phyloP scores from a whole-genome alignment of 37 sponge, comb jelly and placozoan species.

The Aplysina aerophoba region DNA sequence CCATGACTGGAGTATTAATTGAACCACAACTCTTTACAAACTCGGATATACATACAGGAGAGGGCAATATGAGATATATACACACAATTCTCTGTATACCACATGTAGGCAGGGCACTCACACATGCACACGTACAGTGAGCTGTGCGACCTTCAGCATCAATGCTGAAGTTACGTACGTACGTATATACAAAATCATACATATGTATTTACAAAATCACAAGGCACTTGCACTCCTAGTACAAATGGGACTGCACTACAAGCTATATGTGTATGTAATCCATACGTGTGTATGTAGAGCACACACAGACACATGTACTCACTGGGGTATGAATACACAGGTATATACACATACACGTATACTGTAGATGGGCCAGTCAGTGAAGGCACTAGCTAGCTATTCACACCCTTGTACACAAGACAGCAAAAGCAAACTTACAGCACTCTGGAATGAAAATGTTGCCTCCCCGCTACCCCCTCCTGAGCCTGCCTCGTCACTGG shows the following conservation, averaged over 20 bases:
- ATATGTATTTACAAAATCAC: background rate
- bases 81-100: too few species aligned
- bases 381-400: background rate
- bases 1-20: too few species aligned
- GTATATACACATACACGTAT: background rate
- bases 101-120: too few species aligned
- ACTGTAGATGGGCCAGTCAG: background rate
- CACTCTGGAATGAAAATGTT: background rate
- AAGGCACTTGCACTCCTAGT: background rate
- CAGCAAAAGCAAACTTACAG: background rate
- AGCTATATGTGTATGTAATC: too few species aligned
- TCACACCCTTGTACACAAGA: background rate
- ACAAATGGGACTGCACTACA: background rate
- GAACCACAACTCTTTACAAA: too few species aligned
- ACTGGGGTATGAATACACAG: background rate
- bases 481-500: background rate
- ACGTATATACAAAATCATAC: background rate
- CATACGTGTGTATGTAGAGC: background rate
- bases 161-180: background rate
- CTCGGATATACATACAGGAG: too few species aligned
- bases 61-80: too few species aligned
- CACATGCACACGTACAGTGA: too few species aligned
- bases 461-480: background rate
- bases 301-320: constrained; percentile 21
- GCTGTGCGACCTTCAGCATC: background rate